Evolutionary conservation across 2,888 invertebrate species (phyloP).

Genomic region (Scelioninae gen. 1): DNA sequence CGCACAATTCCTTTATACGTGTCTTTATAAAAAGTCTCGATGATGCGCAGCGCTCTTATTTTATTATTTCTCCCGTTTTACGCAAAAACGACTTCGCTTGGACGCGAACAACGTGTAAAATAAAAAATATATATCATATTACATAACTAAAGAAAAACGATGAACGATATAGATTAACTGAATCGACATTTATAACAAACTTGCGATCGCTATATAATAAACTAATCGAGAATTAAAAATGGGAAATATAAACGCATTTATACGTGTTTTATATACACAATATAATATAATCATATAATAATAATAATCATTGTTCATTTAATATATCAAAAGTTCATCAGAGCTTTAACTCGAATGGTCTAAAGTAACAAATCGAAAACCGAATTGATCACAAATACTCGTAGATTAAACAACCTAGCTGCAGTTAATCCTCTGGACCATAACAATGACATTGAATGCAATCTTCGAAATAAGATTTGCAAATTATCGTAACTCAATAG

Average conservation of each 20-base stretch:
- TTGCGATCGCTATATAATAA: conserved; percentile 34
- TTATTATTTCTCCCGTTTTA: conserved; percentile 33
- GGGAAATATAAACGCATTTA: conserved; percentile 47
- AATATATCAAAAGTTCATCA: conserved; percentile 61
- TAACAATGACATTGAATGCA: neutral
- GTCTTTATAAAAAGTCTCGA: conserved; percentile 50
- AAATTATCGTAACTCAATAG: neutral
- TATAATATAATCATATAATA: conserved; percentile 42
- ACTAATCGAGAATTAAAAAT: conserved; percentile 50
- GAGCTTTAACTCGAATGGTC: conserved; percentile 42
- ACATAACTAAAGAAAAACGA: conserved; percentile 56
- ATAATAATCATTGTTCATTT: conserved; percentile 48
- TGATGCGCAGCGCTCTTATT: conserved; percentile 45
- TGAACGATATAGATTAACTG: conserved; percentile 39
- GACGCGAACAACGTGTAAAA: conserved; percentile 59
- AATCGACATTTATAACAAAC: conserved; percentile 52
- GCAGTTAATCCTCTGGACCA: conserved; percentile 27
- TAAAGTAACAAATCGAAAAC: conserved; percentile 61
- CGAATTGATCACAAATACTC: conserved; percentile 69
- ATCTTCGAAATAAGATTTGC: conserved; percentile 3
- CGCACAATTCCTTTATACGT: conserved; percentile 35
- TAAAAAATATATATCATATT: conserved; percentile 54
- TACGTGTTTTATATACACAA: conserved; percentile 35
- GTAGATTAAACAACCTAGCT: conserved; percentile 42
- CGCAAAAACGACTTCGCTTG: conserved; percentile 44